Percentiles rank a stretch among this genome's conserved stretches.
Evolutionary conservation across 2,888 invertebrate species (phyloP).

Genomic region (Tyria jacobaeae): DNA sequence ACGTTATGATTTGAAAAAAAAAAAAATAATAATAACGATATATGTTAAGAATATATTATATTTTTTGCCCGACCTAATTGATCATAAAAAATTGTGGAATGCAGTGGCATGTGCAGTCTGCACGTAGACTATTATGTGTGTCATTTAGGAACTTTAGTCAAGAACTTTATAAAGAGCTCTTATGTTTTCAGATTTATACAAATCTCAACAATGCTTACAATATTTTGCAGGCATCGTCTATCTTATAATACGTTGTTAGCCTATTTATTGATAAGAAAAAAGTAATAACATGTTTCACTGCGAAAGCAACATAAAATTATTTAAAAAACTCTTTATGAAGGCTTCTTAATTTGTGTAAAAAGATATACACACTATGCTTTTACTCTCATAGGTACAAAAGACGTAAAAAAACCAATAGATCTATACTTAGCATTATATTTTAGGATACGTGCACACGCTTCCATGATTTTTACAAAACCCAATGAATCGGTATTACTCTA

Average conservation of each 20-base stretch:
- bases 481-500: constrained; percentile 13
- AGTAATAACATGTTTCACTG: too few relatives aligned
- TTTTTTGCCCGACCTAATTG: too few relatives aligned
- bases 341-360: neutral
- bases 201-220: neutral
- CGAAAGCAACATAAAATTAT: too few relatives aligned
- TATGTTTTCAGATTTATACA: neutral
- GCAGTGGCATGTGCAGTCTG: too few relatives aligned
- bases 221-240: neutral
- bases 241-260: neutral
- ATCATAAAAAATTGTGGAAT: too few relatives aligned
- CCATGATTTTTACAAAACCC: constrained; percentile 19
- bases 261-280: too few relatives aligned
- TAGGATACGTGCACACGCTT: constrained; percentile 15
- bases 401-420: neutral
- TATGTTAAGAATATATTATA: too few relatives aligned
- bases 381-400: neutral
- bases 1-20: too few relatives aligned
- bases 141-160: neutral
- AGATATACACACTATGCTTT: neutral
- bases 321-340: neutral
- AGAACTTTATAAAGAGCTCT: neutral
- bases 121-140: too few relatives aligned
- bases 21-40: too few relatives aligned
- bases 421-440: constrained; percentile 17